These are phyloP conservation scores for Liopterus haemorrhoidalis DNA, from an alignment of 2,888 invertebrate species.

Conservation along the genomic window DNA sequence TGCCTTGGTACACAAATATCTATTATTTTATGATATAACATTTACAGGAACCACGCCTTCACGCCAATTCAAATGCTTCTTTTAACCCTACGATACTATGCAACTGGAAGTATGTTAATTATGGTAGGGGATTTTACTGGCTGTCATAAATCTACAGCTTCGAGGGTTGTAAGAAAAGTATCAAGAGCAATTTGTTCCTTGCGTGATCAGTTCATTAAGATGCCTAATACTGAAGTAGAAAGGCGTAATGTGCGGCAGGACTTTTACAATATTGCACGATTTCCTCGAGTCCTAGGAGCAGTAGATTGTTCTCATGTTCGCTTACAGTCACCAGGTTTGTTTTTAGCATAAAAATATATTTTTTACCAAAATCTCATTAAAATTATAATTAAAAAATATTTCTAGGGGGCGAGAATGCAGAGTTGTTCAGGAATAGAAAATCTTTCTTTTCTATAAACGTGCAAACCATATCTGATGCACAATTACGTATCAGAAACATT, in stretches of 20 bases:
- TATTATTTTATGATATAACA: constrained; percentile 2
- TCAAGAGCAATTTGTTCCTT: constrained; percentile 13
- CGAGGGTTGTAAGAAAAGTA: constrained; percentile 9
- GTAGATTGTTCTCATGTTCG: constrained; percentile 17
- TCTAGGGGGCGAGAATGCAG: constrained; percentile 30
- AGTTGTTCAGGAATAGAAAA: constrained; percentile 34
- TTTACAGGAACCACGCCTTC: constrained; percentile 9
- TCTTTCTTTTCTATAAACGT: constrained; percentile 34
- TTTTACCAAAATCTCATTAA: constrained; percentile 7
- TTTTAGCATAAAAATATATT: neutral
- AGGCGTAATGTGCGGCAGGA: neutral
- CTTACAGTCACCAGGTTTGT: constrained; percentile 6
- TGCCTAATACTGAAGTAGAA: constrained; percentile 16
- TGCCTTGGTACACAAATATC: neutral
- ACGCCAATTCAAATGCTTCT: constrained; percentile 11
- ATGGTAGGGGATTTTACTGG: constrained; percentile 18
- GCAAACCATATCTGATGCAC: constrained; percentile 31
- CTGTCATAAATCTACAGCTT: constrained; percentile 13
- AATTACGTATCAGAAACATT: constrained; percentile 30
- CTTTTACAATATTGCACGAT: constrained; percentile 22
- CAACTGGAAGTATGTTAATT: constrained; percentile 15
- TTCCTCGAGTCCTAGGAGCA: constrained; percentile 20
- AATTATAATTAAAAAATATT: constrained; percentile 14
- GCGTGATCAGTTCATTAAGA: constrained; percentile 12
- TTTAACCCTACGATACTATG: constrained; percentile 12